These are phyloP conservation scores for Orestias chungarensis DNA, from an alignment of 2,797 vertebrate species.

Conservation along the genomic window DNA sequence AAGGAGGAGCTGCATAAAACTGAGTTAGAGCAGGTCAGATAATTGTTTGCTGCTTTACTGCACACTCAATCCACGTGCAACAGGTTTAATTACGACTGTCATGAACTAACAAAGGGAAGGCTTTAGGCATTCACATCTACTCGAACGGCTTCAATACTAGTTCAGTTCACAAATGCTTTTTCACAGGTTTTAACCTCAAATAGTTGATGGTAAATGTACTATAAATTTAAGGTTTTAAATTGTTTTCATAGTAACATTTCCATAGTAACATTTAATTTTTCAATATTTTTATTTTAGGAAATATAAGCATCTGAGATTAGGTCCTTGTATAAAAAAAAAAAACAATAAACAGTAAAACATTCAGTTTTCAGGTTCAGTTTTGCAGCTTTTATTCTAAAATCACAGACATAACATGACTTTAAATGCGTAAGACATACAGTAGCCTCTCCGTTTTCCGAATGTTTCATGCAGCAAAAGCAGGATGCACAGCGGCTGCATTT, in stretches of 20 bases:
- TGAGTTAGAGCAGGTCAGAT: slow-evolving; percentile 55
- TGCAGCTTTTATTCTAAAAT: background rate
- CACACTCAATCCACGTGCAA: background rate
- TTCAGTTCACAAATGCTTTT: background rate
- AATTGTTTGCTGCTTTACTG: background rate
- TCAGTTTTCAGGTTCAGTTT: background rate
- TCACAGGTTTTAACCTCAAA: background rate
- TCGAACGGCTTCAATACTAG: no score
- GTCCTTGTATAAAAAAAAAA: background rate
- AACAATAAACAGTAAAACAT: background rate
- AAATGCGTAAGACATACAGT: background rate
- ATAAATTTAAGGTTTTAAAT: no score
- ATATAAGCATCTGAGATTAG: background rate
- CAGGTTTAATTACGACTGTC: slow-evolving; percentile 2
- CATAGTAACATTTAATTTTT: background rate
- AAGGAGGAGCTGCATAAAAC: slow-evolving; percentile 63
- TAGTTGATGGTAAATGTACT: no score
- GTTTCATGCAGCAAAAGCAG: background rate
- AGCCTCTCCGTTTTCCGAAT: background rate
- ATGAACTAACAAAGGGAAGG: slow-evolving; percentile 29
- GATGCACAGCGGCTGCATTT: slow-evolving; percentile 16
- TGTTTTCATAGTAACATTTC: no score
- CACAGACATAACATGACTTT: background rate
- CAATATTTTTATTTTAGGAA: background rate
- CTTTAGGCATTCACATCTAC: slow-evolving; percentile 34